Evolutionary conservation across 2,888 invertebrate genomes (phyloP).

Genomic region (Sceliomorpha sp.): DNA sequence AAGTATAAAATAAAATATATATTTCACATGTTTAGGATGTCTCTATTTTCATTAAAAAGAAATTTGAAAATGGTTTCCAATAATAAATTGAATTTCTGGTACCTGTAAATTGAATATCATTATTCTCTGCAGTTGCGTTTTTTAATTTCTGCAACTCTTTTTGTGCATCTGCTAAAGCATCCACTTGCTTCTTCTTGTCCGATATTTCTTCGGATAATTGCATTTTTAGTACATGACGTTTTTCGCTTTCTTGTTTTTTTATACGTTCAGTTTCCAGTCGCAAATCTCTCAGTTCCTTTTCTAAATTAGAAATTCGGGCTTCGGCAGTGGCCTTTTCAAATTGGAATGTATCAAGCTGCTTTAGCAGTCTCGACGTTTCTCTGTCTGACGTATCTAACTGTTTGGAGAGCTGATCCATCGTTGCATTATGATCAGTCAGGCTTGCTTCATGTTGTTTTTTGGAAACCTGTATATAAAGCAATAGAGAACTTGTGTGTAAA

Average conservation of each 20-base stretch:
- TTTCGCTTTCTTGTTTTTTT: conserved; percentile 60
- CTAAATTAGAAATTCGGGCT: conserved; percentile 64
- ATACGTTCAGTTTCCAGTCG: conserved; percentile 59
- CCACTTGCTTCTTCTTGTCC: conserved; percentile 64
- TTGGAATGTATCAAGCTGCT: conserved; percentile 66
- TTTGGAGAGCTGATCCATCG: conserved; percentile 56
- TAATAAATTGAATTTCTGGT: too few relatives aligned
- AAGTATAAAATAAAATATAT: too few relatives aligned
- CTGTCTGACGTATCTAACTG: conserved; percentile 61
- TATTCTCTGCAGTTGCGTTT: conserved; percentile 23
- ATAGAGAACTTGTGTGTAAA: too few relatives aligned
- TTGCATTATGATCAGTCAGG: conserved; percentile 56
- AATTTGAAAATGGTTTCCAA: too few relatives aligned
- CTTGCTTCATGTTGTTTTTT: conserved; percentile 59
- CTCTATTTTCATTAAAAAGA: too few relatives aligned
- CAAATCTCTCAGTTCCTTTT: conserved; percentile 63
- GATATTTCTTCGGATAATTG: conserved; percentile 65
- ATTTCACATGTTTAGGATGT: too few relatives aligned
- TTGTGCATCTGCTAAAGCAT: conserved; percentile 65
- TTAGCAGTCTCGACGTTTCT: conserved; percentile 64
- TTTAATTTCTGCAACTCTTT: conserved; percentile 72
- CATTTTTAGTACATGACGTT: conserved; percentile 57
- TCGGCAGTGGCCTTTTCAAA: conserved; percentile 65
- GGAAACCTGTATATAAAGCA: conserved; percentile 61
- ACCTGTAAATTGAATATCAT: conserved; percentile 39